Evolutionary conservation across 2,888 invertebrate species (phyloP).

Genomic region (Thymelicus sylvestris): DNA sequence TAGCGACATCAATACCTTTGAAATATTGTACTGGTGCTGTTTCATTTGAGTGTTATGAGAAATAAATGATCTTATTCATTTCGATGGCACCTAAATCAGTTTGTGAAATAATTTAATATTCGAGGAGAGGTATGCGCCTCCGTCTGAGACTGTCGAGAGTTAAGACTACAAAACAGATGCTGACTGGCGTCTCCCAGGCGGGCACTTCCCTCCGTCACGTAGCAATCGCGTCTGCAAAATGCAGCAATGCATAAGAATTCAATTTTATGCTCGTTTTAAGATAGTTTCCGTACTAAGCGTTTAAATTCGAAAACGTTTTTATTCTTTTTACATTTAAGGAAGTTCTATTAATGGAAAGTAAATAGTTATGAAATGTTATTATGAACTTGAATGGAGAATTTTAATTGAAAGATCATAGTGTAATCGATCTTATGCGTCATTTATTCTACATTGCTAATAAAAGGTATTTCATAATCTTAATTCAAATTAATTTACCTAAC

Average conservation of each 20-base stretch:
- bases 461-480: no score
- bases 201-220: constrained; percentile 71
- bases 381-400: background rate
- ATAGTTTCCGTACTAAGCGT: constrained; percentile 34
- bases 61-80: constrained; percentile 38
- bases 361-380: background rate
- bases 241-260: constrained; percentile 81
- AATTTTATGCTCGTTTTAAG: constrained; percentile 66
- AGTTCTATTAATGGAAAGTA: constrained; percentile 7
- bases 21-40: constrained; percentile 47
- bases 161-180: constrained; percentile 74
- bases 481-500: no score
- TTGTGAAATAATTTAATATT: constrained; percentile 46
- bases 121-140: constrained; percentile 41
- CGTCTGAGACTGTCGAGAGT: constrained; percentile 56
- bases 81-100: constrained; percentile 36
- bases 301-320: constrained; percentile 33
- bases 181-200: constrained; percentile 78
- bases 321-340: constrained; percentile 5
- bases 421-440: background rate
- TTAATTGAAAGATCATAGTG: background rate
- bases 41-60: constrained; percentile 35
- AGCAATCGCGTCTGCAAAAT: constrained; percentile 76
- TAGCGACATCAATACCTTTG: constrained; percentile 76
- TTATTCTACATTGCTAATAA: no score